Percentiles rank a stretch among this genome's conserved stretches.
Conservation (phyloP, 2,797 vertebrate species). For the Periophthalmus magnuspinnatus region DNA sequence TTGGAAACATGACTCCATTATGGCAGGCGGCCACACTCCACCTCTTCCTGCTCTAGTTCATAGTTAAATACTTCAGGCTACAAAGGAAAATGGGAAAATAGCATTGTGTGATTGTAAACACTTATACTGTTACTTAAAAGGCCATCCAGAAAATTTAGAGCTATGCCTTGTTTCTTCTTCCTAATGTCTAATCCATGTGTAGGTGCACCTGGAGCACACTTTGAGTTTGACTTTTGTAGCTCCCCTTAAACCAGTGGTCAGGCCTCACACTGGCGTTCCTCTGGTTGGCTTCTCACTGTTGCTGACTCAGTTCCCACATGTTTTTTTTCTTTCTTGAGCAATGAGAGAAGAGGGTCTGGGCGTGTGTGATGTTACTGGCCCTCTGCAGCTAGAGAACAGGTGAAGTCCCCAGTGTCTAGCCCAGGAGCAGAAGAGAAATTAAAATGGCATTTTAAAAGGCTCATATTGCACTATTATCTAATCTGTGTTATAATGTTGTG, state of each 20-base stretch:
- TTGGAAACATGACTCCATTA: conserved; percentile 52
- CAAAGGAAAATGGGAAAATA: conserved; percentile 10
- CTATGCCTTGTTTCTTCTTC: conserved; percentile 17
- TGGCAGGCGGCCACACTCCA: conserved; percentile 23
- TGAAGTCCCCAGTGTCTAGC: conserved; percentile 14
- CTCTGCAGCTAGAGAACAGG: conserved; percentile 36
- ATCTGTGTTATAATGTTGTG: too few relatives aligned
- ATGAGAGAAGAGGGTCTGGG: conserved; percentile 43
- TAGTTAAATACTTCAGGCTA: conserved; percentile 14
- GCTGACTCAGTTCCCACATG: conserved; percentile 79
- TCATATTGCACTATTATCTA: too few relatives aligned
- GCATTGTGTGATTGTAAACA: conserved; percentile 3
- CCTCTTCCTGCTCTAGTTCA: conserved; percentile 37
- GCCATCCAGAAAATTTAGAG: conserved; percentile 13
- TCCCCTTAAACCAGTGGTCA: conserved; percentile 45
- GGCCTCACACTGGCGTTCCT: conserved; percentile 51
- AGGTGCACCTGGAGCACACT: conserved; percentile 14
- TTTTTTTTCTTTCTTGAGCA: conserved; percentile 56
- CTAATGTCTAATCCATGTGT: conserved; percentile 43
- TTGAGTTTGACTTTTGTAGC: conserved; percentile 37
- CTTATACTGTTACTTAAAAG: not conserved
- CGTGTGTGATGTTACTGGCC: conserved; percentile 34
- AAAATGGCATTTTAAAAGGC: too few relatives aligned
- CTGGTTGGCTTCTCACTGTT: conserved; percentile 62
- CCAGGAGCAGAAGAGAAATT: conserved; percentile 2